Evolutionary conservation across 1,140 invertebrate genomes (phyloP).

Genomic region (Penaeus chinensis): DNA sequence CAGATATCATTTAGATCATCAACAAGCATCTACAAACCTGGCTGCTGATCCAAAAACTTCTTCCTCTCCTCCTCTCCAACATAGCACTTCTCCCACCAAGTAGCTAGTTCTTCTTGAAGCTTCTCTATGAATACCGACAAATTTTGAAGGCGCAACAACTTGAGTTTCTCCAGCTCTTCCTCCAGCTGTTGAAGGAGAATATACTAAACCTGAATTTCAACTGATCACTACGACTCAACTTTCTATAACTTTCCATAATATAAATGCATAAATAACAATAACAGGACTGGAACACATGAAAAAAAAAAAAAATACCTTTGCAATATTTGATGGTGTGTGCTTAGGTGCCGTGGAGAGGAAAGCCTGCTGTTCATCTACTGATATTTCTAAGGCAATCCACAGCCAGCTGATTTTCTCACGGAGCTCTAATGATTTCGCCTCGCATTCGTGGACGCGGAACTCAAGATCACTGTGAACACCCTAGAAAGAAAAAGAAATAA

Average conservation of each 20-base stretch:
- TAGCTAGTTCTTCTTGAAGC: constrained; percentile 75
- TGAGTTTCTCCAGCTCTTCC: constrained; percentile 75
- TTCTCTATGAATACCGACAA: constrained; percentile 79
- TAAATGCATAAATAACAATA: neutral
- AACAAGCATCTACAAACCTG: neutral
- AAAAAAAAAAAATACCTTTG: constrained; percentile 23
- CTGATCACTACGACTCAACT: neutral
- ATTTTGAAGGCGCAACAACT: constrained; percentile 75
- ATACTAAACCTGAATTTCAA: neutral
- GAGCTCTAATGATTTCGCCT: constrained; percentile 36
- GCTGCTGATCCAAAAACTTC: neutral
- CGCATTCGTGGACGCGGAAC: constrained; percentile 37
- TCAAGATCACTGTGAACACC: constrained; percentile 49
- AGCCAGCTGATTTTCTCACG: constrained; percentile 32
- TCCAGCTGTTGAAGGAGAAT: constrained; percentile 66
- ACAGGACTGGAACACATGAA: neutral
- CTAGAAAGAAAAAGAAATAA: constrained; percentile 2
- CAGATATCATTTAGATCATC: neutral
- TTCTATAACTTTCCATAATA: neutral
- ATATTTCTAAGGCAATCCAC: constrained; percentile 32
- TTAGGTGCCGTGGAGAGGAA: constrained; percentile 52
- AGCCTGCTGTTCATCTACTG: constrained; percentile 36
- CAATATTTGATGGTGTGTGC: constrained; percentile 48
- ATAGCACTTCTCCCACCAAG: constrained; percentile 80
- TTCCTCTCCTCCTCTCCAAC: constrained; percentile 74